Evolutionary conservation across 37 sponge, comb jelly and placozoan species (phyloP), one percentile per base, ranked within the genome.

Genomic region (Oopsacas minuta): DNA sequence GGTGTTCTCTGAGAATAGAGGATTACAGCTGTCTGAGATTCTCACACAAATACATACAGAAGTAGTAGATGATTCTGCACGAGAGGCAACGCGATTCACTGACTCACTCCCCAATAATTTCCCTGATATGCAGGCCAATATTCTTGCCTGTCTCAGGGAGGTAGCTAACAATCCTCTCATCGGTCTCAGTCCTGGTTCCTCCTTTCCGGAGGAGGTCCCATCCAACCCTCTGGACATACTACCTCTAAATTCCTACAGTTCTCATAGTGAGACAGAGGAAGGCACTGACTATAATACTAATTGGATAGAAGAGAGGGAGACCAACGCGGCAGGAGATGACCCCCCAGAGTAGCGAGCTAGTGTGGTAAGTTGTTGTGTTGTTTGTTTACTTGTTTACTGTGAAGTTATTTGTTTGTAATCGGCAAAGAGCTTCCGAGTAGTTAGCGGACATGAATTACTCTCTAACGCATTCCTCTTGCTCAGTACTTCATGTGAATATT

Each of bases 131-230:
- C 75, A 61, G 22, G 75, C 75, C 75, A 61, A 12, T 5, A 61
- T 61, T 12, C 75, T 61, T 34, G 75, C 75, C 75, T 61, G 75
- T 61, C 75, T 61, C 17, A 61, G 75, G 28, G 75, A 61, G 1
- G 75, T 61, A 5, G 28, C 32, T 34, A 61, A 61, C 75, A 61
- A 61, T n/a, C 75, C 75, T 5, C 75, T 61, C 75, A 10, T 61
- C 75, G 75, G 75, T 20, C 22, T 61, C 28, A 12, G 22, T 3
- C 75, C 75, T 3, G 75, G 3, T 3, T 3, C 75, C 7, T 12
- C 7, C 17, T 34, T 34, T 7, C 75, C 75, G 5, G 75, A 42
- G 12, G 15, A 8, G 12, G 8, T 15, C 12, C 12, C 7, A 10
- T 34, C 22, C 75, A n/a, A 61, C 75, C 75, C 22, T 5, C 5